A percentile compares a stretch with the other conserved stretches of the same genome.
Evolutionary conservation across 2,797 vertebrate genomes (phyloP).

Genomic region (Pangasius krempfi): DNA sequence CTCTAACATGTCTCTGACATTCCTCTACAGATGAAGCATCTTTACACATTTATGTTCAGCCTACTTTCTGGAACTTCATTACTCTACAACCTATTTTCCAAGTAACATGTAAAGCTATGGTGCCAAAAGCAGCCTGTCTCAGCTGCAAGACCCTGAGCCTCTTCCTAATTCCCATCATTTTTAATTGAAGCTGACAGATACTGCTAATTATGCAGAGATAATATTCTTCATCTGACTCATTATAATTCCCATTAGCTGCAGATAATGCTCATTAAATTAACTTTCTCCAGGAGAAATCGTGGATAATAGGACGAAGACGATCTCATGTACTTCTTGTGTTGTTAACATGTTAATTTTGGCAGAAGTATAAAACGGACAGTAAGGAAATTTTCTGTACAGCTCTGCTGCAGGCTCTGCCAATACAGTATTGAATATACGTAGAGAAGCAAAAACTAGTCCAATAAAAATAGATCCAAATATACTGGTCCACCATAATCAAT

Average conservation of each 20-base stretch:
- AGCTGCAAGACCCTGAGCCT: constrained; percentile 55
- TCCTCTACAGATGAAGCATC: constrained; percentile 48
- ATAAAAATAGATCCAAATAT: background rate
- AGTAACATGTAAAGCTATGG: constrained; percentile 51
- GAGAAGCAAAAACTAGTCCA: background rate
- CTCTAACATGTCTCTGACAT: background rate
- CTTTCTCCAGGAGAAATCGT: constrained; percentile 80
- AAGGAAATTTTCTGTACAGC: constrained; percentile 21
- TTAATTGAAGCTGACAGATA: constrained; percentile 83
- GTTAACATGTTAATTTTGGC: constrained; percentile 28
- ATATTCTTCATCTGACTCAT: constrained; percentile 84
- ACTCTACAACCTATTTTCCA: constrained; percentile 48
- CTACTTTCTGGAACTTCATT: constrained; percentile 53
- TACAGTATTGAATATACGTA: background rate
- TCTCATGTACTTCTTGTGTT: constrained; percentile 46
- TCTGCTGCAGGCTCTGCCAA: background rate
- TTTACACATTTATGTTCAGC: constrained; percentile 49
- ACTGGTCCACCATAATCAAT: no score
- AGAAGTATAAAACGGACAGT: constrained; percentile 11
- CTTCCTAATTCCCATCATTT: constrained; percentile 78
- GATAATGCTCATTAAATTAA: constrained; percentile 85
- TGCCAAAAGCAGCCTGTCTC: constrained; percentile 63
- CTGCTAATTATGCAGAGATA: constrained; percentile 83
- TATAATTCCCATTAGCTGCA: constrained; percentile 82
- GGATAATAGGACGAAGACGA: constrained; percentile 68